Conservation (phyloP, 2,113 vertebrate genomes). For the Empidonax traillii region DNA sequence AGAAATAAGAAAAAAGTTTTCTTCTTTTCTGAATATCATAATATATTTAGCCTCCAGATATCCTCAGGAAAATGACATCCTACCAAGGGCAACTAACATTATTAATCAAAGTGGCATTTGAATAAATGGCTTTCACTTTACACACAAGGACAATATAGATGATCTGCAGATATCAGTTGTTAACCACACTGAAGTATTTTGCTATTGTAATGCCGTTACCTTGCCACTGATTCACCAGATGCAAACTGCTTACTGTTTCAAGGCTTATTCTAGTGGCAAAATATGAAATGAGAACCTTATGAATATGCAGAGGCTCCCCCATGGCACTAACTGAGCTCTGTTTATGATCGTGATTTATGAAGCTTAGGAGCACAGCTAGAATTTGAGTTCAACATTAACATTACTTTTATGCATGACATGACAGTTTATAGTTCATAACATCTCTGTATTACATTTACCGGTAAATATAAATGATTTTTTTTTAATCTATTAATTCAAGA, state of each 20-base stretch:
- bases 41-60: neutral
- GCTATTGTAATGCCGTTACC: constrained; percentile 38
- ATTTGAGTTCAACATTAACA: constrained; percentile 6
- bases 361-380: constrained; percentile 22
- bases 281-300: neutral
- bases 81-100: constrained; percentile 12
- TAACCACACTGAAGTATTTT: constrained; percentile 53
- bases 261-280: constrained; percentile 8
- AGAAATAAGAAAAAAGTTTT: neutral
- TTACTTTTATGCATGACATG: neutral
- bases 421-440: constrained; percentile 21
- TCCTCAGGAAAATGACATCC: neutral
- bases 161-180: constrained; percentile 29
- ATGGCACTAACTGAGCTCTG: neutral
- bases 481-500: neutral
- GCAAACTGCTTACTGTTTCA: neutral
- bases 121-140: constrained; percentile 64
- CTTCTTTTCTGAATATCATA: neutral
- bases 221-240: constrained; percentile 9
- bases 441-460: neutral
- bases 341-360: constrained; percentile 37
- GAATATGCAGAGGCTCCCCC: constrained; percentile 49
- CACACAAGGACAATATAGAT: constrained; percentile 42
- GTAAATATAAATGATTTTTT: neutral
- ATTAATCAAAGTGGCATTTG: constrained; percentile 63